Conservation (phyloP, 2,797 vertebrate genomes). For the Danio aesculapii region DNA sequence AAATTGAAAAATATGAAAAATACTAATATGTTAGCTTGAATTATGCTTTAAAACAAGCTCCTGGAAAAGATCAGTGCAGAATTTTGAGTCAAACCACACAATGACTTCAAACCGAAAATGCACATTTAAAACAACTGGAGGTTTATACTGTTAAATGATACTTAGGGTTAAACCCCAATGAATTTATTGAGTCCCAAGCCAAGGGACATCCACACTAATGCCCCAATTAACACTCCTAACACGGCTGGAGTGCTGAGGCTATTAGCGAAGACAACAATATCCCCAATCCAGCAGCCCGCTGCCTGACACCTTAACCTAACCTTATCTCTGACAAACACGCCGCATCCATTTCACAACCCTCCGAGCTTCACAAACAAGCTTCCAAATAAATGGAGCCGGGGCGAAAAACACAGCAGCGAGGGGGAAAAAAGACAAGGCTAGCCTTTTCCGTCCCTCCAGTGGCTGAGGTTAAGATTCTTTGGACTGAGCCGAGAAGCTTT, state of each 20-base stretch:
- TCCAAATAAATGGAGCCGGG: conserved; percentile 67
- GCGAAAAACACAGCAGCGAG: conserved; percentile 5
- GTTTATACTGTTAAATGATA: conserved; percentile 11
- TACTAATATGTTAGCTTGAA: too few relatives aligned
- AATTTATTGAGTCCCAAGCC: conserved; percentile 37
- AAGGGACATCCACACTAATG: conserved; percentile 55
- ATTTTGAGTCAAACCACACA: not conserved
- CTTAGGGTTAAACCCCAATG: conserved; percentile 19
- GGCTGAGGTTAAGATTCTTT: conserved; percentile 84
- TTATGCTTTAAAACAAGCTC: too few relatives aligned
- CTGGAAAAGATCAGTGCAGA: not conserved
- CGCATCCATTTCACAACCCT: conserved; percentile 21
- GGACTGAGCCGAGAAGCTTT: conserved; percentile 79
- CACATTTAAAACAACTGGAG: not conserved
- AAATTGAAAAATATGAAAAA: too few relatives aligned
- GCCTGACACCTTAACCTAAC: conserved; percentile 37
- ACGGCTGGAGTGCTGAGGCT: conserved; percentile 41
- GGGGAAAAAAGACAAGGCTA: conserved; percentile 70
- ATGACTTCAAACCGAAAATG: not conserved
- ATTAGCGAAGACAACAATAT: conserved; percentile 48
- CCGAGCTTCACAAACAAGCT: not conserved
- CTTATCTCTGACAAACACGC: conserved; percentile 43
- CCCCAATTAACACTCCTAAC: conserved; percentile 52
- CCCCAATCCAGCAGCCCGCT: conserved; percentile 41
- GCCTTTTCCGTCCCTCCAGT: conserved; percentile 79